phyloP scores from a whole-genome alignment of 2,888 invertebrate species.

The Marasmarcha lunaedactyla region DNA sequence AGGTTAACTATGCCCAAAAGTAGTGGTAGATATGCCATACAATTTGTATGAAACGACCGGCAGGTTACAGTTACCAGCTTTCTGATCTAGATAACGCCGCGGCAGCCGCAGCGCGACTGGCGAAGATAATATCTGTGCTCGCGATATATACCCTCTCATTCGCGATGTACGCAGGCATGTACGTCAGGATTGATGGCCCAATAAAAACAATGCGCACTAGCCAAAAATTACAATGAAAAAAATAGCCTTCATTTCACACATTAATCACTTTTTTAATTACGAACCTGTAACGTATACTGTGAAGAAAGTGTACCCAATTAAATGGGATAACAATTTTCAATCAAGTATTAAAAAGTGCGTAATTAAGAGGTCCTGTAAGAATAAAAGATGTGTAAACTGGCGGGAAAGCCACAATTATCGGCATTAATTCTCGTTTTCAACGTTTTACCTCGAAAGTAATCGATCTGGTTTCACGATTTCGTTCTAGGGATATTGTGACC shows the following conservation, averaged over 20 bases:
- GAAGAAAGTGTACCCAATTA: neutral
- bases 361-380: conserved; percentile 2
- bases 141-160: conserved; percentile 40
- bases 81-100: conserved; percentile 54
- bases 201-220: conserved; percentile 51
- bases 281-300: too few species aligned
- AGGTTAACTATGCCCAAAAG: conserved; percentile 68
- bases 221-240: conserved; percentile 20
- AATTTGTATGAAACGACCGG: conserved; percentile 66
- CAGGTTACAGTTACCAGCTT: conserved; percentile 43
- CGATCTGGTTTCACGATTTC: neutral
- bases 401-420: neutral
- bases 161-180: conserved; percentile 33
- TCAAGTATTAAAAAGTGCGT: conserved; percentile 1
- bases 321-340: too few species aligned
- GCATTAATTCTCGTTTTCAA: neutral
- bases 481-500: neutral
- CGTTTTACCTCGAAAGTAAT: conserved; percentile 1
- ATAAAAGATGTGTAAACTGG: neutral
- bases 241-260: conserved; percentile 2
- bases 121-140: conserved; percentile 43
- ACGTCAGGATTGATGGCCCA: conserved; percentile 56
- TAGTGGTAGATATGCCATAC: conserved; percentile 61
- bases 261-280: neutral
- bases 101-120: conserved; percentile 43